Evolutionary conservation across 1,140 invertebrate genomes (phyloP), one percentile per base, ranked within the genome.

Genomic region (Bilobella aurantiaca): DNA sequence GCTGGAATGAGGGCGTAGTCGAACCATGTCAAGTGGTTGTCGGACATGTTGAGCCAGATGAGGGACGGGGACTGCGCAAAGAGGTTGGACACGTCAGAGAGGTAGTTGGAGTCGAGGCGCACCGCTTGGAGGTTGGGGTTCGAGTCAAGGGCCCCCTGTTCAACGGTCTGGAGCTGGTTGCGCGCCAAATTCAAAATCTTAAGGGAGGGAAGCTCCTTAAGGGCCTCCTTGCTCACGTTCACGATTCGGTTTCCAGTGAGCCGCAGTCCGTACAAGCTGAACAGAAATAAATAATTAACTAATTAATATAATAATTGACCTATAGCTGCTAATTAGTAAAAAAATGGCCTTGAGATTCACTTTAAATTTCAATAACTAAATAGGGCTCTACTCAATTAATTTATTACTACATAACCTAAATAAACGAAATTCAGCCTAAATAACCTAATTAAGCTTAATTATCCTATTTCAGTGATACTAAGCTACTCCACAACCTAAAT

Each of bases 1-100:
- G n/a, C n/a, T n/a, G 93, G 91, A 57, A 95, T 84, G 62, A 92
- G 81, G 18, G 87, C 84, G 77, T 93, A 95, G 78, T 95, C 91
- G 79, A 96, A 95, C 84, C 87, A 87, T 73, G 89, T 83, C 70
- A 96, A 80, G 73, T 87, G 85, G 80, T 96, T 96, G 78, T 91
- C 89, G 28, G 90, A 93, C 64, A 94, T 86, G 79, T 95, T 96
- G 28, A 96, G 78, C 90, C 90, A 93, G 69, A 90, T 79, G 53
- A 96, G 78, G 70, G 85, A 87, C 0, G 87, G 83, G 73, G 93
- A 85, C 73, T 91, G 87, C 65, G 84, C 84, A 76, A 95, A 93
- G 23, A 92, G 79, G 2, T 87, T 88, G 75, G 87, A 88, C 58
- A 95, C 90, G 73, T 93, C 89, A 16, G 84, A 86, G 27, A 95